phyloP scores from a whole-genome alignment of 2,113 vertebrate genomes.

The Girardinichthys multiradiatus region DNA sequence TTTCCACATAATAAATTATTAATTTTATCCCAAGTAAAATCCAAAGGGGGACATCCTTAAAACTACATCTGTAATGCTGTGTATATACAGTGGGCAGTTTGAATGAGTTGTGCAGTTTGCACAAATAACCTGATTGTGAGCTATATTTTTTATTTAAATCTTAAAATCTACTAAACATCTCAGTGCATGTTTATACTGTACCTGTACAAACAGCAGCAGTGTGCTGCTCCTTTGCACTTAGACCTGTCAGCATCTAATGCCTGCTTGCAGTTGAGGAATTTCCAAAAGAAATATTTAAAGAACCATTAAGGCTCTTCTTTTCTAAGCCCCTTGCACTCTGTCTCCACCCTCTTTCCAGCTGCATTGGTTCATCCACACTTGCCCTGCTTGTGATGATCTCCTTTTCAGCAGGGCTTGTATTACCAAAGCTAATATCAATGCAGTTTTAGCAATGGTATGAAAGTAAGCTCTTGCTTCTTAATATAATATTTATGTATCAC shows the following conservation, averaged over 20 bases:
- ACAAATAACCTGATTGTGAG: not conserved
- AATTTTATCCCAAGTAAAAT: no score
- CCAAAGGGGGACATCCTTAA: no score
- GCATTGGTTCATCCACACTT: not conserved
- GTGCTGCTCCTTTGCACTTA: not conserved
- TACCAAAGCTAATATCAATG: no score
- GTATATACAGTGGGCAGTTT: not conserved
- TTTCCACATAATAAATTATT: no score
- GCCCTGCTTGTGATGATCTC: no score
- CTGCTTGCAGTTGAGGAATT: constrained; percentile 20
- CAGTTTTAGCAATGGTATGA: no score
- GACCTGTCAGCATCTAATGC: not conserved
- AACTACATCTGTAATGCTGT: no score
- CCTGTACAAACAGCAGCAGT: no score
- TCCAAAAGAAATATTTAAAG: constrained; percentile 36
- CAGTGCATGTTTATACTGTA: no score
- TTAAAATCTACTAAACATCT: not conserved
- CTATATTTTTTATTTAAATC: not conserved
- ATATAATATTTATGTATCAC: not conserved
- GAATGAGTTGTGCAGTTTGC: not conserved
- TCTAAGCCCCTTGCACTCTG: not conserved
- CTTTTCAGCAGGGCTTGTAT: no score
- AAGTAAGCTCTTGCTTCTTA: no score
- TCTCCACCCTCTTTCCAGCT: not conserved
- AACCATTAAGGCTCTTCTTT: constrained; percentile 12